phyloP scores from a whole-genome alignment of 2,797 vertebrate genomes.

The Knipowitschia caucasica region DNA sequence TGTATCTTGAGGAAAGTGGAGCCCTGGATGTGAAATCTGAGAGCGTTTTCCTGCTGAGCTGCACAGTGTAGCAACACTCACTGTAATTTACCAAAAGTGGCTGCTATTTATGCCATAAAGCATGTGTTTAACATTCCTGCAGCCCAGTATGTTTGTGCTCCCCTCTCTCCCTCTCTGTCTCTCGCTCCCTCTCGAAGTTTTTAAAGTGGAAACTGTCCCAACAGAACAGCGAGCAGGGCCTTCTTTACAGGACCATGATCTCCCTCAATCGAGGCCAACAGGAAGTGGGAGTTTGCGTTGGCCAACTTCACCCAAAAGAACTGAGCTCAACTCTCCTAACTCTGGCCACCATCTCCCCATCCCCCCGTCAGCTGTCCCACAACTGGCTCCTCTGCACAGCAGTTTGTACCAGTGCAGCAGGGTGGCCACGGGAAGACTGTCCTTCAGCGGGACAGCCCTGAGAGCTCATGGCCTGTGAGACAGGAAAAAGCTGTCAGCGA shows the following conservation, averaged over 20 bases:
- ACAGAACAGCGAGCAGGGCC: constrained; percentile 62
- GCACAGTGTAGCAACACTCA: constrained; percentile 77
- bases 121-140: constrained; percentile 84
- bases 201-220: constrained; percentile 65
- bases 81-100: constrained; percentile 85
- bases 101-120: constrained; percentile 82
- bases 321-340: constrained; percentile 46
- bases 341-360: constrained; percentile 25
- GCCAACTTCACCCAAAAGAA: constrained; percentile 70
- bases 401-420: constrained; percentile 53
- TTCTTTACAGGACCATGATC: constrained; percentile 75
- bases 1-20: constrained; percentile 64
- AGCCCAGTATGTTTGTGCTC: constrained; percentile 77
- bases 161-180: constrained; percentile 61
- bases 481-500: constrained; percentile 79
- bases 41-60: constrained; percentile 74
- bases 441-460: constrained; percentile 56
- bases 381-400: constrained; percentile 42
- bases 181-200: constrained; percentile 54
- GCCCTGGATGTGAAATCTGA: constrained; percentile 76
- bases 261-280: constrained; percentile 74
- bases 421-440: constrained; percentile 48
- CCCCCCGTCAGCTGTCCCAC: constrained; percentile 64
- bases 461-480: constrained; percentile 62
- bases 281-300: constrained; percentile 81